Percentiles rank a stretch among this genome's conserved stretches.
phyloP scores from a whole-genome alignment of 2,888 invertebrate species.

The Callyntrura guangdongensis region DNA sequence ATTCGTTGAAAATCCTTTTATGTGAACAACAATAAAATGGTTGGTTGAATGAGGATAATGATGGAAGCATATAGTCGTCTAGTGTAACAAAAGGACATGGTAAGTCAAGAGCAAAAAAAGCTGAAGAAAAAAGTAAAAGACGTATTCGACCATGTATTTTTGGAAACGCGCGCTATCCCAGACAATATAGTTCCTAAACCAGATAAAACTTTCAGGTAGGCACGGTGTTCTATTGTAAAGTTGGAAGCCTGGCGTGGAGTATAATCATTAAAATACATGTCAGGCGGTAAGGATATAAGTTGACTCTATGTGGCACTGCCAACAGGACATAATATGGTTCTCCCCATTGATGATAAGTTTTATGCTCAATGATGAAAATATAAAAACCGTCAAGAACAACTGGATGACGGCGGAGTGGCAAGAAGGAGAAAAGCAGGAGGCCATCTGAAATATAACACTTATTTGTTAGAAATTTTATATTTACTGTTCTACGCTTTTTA shows the following conservation, averaged over 20 bases:
- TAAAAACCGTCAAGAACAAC: neutral
- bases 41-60: conserved; percentile 35
- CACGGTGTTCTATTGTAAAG: too few relatives aligned
- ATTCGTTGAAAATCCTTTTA: neutral
- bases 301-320: too few relatives aligned
- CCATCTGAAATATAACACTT: conserved; percentile 23
- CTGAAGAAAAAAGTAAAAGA: conserved; percentile 5
- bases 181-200: neutral
- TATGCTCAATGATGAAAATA: too few relatives aligned
- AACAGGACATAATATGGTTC: too few relatives aligned
- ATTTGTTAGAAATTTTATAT: conserved; percentile 26
- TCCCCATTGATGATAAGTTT: too few relatives aligned
- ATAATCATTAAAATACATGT: neutral
- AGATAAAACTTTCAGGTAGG: neutral
- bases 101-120: conserved; percentile 15
- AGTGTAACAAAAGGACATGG: conserved; percentile 11
- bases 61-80: neutral
- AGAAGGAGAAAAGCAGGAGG: neutral
- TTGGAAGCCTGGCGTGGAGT: neutral
- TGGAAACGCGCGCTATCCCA: conserved; percentile 13
- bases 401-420: neutral
- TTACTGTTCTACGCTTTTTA: neutral
- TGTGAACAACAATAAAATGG: neutral
- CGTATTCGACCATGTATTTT: neutral
- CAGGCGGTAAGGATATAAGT: too few relatives aligned